phyloP scores from a whole-genome alignment of 2,888 invertebrate species.

The Trissolcus brochymenae region DNA sequence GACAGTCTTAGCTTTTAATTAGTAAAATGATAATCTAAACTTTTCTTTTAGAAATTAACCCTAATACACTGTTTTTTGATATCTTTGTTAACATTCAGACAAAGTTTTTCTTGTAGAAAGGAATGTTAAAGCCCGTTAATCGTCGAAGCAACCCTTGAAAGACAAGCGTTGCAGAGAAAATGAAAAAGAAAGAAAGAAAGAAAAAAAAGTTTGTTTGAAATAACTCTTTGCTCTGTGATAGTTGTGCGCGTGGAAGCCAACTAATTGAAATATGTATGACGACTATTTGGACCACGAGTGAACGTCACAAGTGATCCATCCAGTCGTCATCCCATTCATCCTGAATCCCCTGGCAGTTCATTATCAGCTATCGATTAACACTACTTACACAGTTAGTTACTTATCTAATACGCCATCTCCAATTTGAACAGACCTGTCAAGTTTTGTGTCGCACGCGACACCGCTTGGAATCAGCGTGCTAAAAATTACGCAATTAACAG shows the following conservation, averaged over 20 bases:
- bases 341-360: slow-evolving; percentile 50
- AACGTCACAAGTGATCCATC: slow-evolving; percentile 65
- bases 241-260: slow-evolving; percentile 76
- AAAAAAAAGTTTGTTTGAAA: slow-evolving; percentile 66
- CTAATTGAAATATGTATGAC: slow-evolving; percentile 61
- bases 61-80: background rate
- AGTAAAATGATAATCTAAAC: background rate
- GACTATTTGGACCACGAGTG: slow-evolving; percentile 69
- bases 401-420: background rate
- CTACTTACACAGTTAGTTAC: background rate
- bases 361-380: slow-evolving; percentile 8
- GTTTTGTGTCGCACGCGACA: slow-evolving; percentile 11
- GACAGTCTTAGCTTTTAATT: slow-evolving; percentile 39
- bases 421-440: background rate
- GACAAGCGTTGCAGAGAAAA: slow-evolving; percentile 34
- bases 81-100: slow-evolving; percentile 1
- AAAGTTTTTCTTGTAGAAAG: slow-evolving; percentile 56
- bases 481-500: slow-evolving; percentile 15
- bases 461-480: slow-evolving; percentile 30
- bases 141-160: slow-evolving; percentile 41
- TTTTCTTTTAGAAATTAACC: background rate
- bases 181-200: slow-evolving; percentile 14
- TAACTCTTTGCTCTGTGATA: slow-evolving; percentile 76
- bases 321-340: slow-evolving; percentile 65
- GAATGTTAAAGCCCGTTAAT: slow-evolving; percentile 45